Percentiles rank a stretch among this genome's conserved stretches.
These are phyloP conservation scores for Monodelphis domestica DNA, from an alignment of 2,797 vertebrate genomes.

Conservation along the genomic window DNA sequence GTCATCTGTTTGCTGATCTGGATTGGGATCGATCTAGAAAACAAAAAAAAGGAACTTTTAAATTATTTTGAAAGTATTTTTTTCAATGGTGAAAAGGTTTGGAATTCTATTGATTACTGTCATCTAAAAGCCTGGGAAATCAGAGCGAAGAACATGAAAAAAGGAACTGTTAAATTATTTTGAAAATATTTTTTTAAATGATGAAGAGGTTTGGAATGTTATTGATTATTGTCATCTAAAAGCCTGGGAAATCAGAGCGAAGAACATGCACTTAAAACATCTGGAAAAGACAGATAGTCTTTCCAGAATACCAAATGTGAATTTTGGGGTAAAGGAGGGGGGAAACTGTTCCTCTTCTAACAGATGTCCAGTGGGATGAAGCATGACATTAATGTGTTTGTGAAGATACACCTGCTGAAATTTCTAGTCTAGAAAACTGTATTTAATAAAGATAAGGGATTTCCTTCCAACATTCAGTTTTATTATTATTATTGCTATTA, in stretches of 20 bases:
- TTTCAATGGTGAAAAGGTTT: slow-evolving; percentile 22
- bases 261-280: too few relatives aligned
- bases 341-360: neutral
- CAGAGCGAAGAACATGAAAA: too few relatives aligned
- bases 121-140: neutral
- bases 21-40: slow-evolving; percentile 95
- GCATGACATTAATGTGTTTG: slow-evolving; percentile 8
- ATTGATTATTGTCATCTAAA: slow-evolving; percentile 16
- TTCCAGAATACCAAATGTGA: too few relatives aligned
- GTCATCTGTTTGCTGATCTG: slow-evolving; percentile 91
- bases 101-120: slow-evolving; percentile 16
- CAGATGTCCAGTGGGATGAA: neutral
- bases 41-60: slow-evolving; percentile 1
- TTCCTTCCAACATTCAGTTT: neutral
- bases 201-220: slow-evolving; percentile 1
- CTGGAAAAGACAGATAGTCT: too few relatives aligned
- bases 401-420: neutral
- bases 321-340: neutral
- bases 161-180: neutral
- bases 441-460: slow-evolving; percentile 14
- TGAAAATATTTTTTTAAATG: slow-evolving; percentile 34
- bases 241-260: neutral
- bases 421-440: neutral
- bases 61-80: slow-evolving; percentile 6
- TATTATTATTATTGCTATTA: too few relatives aligned